These are phyloP conservation scores for Rhodeus uyekii DNA, from an alignment of 2,797 vertebrate genomes.

Conservation along the genomic window DNA sequence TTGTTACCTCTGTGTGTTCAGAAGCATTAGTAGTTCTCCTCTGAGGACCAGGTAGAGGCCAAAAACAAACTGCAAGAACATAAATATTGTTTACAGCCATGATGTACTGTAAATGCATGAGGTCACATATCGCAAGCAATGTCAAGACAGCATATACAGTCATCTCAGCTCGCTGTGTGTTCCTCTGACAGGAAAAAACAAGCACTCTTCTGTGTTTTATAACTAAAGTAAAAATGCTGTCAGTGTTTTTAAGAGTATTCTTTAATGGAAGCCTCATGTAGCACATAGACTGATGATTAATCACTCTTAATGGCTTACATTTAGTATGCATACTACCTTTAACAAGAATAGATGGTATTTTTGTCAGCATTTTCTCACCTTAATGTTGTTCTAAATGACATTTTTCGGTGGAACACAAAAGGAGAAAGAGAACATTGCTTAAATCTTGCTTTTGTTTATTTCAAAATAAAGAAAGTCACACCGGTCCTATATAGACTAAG, in stretches of 20 bases:
- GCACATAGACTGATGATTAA: background rate
- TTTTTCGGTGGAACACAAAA: background rate
- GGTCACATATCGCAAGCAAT: background rate
- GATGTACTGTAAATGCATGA: background rate
- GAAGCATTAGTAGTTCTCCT: slow-evolving; percentile 2
- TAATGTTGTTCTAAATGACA: background rate
- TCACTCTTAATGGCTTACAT: background rate
- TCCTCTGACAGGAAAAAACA: slow-evolving; percentile 15
- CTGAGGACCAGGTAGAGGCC: background rate
- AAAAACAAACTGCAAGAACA: slow-evolving; percentile 5
- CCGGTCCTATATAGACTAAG: background rate
- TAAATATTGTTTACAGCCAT: slow-evolving; percentile 23
- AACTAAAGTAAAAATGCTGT: background rate
- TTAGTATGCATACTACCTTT: background rate
- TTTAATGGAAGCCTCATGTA: background rate
- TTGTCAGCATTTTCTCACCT: too few relatives aligned
- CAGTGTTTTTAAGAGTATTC: background rate
- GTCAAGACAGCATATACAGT: background rate
- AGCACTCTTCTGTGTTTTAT: background rate
- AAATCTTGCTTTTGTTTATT: background rate
- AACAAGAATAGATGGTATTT: background rate
- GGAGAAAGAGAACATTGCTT: background rate
- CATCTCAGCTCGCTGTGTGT: background rate
- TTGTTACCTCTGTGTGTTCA: background rate
- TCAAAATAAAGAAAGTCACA: background rate